Evolutionary conservation across 1,140 invertebrate species (phyloP).

Genomic region (Drosophila parvula): DNA sequence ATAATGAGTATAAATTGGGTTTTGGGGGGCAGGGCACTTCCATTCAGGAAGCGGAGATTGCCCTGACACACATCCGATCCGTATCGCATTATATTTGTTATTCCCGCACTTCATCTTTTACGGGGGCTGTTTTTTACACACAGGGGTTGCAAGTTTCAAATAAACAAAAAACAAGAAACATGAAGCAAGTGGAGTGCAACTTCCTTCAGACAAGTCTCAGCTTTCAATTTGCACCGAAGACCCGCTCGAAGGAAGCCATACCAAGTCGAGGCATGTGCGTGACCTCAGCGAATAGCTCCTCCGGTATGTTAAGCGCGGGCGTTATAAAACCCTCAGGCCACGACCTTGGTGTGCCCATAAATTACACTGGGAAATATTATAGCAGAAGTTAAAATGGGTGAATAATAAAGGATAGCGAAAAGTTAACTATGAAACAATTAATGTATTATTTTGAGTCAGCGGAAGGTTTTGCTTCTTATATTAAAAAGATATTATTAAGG

Average conservation of each 20-base stretch:
- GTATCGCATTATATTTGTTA: constrained; percentile 65
- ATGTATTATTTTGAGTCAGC: too few relatives aligned
- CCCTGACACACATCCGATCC: constrained; percentile 68
- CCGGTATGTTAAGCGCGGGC: constrained; percentile 16
- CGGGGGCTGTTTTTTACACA: constrained; percentile 12
- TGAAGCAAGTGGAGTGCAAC: constrained; percentile 29
- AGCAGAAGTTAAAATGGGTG: neutral
- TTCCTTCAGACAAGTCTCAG: constrained; percentile 42
- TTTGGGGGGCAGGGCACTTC: constrained; percentile 21
- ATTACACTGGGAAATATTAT: constrained; percentile 12
- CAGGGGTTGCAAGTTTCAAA: constrained; percentile 22
- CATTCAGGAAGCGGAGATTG: constrained; percentile 67
- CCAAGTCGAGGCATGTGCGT: constrained; percentile 40
- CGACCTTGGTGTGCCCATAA: constrained; percentile 56
- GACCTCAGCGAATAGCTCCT: constrained; percentile 43
- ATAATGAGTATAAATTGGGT: constrained; percentile 55
- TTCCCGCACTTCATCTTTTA: constrained; percentile 15
- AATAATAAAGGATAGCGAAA: too few relatives aligned
- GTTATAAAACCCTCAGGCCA: constrained; percentile 35
- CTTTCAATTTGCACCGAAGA: constrained; percentile 37
- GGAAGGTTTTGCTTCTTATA: too few relatives aligned
- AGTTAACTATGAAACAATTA: neutral
- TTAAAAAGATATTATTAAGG: too few relatives aligned
- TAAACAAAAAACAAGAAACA: constrained; percentile 16
- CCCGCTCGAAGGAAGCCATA: constrained; percentile 24